Percentiles rank a stretch among this genome's conserved stretches.
phyloP scores from a whole-genome alignment of 37 sponge, comb jelly and placozoan genomes.

The Crambe crambe region DNA sequence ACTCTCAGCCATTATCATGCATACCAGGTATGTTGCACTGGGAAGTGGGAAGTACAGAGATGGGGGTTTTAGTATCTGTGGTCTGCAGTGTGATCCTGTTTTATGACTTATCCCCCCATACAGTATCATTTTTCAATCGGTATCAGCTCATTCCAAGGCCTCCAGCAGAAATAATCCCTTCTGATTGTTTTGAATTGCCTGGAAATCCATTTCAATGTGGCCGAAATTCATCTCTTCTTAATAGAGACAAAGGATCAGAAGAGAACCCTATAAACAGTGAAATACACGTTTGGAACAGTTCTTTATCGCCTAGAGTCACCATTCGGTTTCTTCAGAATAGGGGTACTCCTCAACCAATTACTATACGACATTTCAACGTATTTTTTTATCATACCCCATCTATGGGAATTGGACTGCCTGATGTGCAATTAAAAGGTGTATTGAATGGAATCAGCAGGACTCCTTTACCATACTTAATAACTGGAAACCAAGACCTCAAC shows the following conservation, averaged over 20 bases:
- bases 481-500: slow-evolving; percentile 37
- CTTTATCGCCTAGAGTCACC: neutral
- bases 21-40: no score
- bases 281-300: slow-evolving; percentile 38
- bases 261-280: neutral
- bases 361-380: slow-evolving; percentile 24
- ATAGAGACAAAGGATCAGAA: slow-evolving; percentile 16
- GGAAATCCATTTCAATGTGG: neutral
- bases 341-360: neutral
- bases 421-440: neutral
- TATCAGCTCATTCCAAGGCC: neutral
- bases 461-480: slow-evolving; percentile 17
- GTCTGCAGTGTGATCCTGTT: no score
- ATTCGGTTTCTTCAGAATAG: neutral
- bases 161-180: no score
- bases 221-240: neutral
- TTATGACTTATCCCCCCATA: no score
- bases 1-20: no score
- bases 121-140: no score
- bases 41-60: no score
- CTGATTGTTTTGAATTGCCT: no score
- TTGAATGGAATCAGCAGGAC: no score
- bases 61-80: no score
- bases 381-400: slow-evolving; percentile 60
- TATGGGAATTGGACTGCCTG: slow-evolving; percentile 49